Percentiles rank a stretch among this genome's conserved stretches.
Conservation (phyloP, 2,797 vertebrate species). For the Acropternis orthonyx region DNA sequence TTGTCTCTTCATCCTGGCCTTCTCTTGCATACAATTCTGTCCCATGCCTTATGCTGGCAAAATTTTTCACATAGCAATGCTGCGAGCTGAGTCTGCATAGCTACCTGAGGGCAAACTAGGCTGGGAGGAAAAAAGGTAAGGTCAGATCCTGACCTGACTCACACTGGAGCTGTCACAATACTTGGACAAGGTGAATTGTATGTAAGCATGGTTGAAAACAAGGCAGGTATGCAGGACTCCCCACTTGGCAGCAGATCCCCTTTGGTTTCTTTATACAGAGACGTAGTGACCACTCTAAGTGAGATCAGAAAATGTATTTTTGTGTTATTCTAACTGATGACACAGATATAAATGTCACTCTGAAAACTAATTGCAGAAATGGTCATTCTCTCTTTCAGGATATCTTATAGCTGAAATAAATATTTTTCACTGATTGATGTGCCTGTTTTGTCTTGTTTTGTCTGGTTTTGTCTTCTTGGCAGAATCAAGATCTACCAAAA, state of each 20-base stretch:
- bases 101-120: not conserved
- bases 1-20: not conserved
- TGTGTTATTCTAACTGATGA: not conserved
- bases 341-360: not conserved
- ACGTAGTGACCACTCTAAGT: not conserved
- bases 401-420: not conserved
- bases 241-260: not conserved
- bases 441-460: not conserved
- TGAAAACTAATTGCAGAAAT: not conserved
- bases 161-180: not conserved
- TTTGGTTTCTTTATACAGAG: not conserved
- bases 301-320: not conserved
- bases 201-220: not conserved
- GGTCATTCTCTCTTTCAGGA: not conserved
- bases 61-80: not conserved
- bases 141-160: not conserved
- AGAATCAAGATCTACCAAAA: conserved; percentile 8
- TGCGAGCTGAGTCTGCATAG: not conserved
- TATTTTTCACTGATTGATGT: not conserved
- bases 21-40: not conserved
- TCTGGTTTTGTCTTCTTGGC: not conserved
- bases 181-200: not conserved
- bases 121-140: not conserved
- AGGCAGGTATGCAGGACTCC: not conserved
- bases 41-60: not conserved